Percentiles rank a stretch among this genome's conserved stretches.
Evolutionary conservation across 2,888 invertebrate genomes (phyloP).

Genomic region (Gandaritis pyraliata): DNA sequence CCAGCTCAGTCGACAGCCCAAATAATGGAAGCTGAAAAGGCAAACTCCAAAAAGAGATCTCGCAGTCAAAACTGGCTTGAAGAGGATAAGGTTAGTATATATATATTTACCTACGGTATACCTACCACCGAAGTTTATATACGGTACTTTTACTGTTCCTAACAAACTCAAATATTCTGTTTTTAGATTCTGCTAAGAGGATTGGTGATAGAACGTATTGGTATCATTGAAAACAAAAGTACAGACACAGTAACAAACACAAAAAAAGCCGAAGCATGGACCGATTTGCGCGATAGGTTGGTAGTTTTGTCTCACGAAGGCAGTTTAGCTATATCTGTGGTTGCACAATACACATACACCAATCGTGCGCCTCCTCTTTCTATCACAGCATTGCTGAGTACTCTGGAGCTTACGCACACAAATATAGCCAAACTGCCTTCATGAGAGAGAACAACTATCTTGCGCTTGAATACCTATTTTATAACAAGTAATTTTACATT

Average conservation of each 20-base stretch:
- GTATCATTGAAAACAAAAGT: not conserved
- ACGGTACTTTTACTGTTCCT: no score
- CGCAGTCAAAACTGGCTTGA: constrained; percentile 2
- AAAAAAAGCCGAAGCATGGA: not conserved
- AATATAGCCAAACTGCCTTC: no score
- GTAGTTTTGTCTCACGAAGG: no score
- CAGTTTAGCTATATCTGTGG: no score
- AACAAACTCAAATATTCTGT: not conserved
- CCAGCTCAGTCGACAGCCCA: not conserved
- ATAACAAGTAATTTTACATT: not conserved
- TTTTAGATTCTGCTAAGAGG: not conserved
- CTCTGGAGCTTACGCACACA: no score
- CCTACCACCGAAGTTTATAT: no score
- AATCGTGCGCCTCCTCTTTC: no score
- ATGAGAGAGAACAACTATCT: no score
- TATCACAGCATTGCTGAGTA: no score
- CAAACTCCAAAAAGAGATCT: not conserved
- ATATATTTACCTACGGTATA: no score
- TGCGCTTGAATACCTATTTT: no score
- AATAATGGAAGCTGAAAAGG: not conserved
- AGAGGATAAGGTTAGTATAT: not conserved
- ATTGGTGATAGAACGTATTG: not conserved
- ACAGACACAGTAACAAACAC: not conserved
- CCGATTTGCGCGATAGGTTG: not conserved
- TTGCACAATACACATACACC: no score